Evolutionary conservation across 2,113 vertebrate genomes (phyloP), one percentile per base, ranked within the genome.

Genomic region (Rana temporaria): DNA sequence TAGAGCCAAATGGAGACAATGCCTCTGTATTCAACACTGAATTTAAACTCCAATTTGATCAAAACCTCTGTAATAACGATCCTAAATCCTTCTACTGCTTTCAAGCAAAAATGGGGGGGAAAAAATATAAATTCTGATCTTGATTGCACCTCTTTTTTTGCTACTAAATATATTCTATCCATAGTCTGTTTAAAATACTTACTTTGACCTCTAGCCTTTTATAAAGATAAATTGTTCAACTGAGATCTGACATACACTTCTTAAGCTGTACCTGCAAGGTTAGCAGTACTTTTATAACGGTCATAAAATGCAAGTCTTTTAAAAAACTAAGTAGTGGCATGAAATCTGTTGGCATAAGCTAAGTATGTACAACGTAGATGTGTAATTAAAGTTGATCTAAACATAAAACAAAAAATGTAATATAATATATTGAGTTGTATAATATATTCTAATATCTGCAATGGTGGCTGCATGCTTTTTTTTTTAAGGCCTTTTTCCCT

Each of bases 131-230:
- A 75, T 64, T 22, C 85, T 90, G 90, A 67, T 81, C 89, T 84
- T 77, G 82, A 88, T 90, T 90, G 86, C 17, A 68, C 87, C 83
- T 85, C 68, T 79, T 91, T 89, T 89, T 89, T 68, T 88, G 81
- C 88, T 86, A 88, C 89, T 90, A 92, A 90, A 91, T 88, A 89
- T 88, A 89, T 87, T 89, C 91, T 86, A 89, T 91, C 86, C 84
- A 56, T 42, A 81, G 86, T 86, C 87, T 86, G 84, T 86, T 86
- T 80, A 86, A 89, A 85, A 88, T 88, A 87, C 89, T 85, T 87
- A 86, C 84, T 85, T 69, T 80, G 86, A 87, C 86, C 85, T 89
- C 85, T 79, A 77, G 86, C 88, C 88, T 89, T 88, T 85, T 86
- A 84, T 87, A 90, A 88, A 90, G 88, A 80, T 78, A 78, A 87